Percentiles rank a stretch among this genome's conserved stretches.
Conservation (phyloP, 2,113 vertebrate species). For the Odocoileus virginianus region DNA sequence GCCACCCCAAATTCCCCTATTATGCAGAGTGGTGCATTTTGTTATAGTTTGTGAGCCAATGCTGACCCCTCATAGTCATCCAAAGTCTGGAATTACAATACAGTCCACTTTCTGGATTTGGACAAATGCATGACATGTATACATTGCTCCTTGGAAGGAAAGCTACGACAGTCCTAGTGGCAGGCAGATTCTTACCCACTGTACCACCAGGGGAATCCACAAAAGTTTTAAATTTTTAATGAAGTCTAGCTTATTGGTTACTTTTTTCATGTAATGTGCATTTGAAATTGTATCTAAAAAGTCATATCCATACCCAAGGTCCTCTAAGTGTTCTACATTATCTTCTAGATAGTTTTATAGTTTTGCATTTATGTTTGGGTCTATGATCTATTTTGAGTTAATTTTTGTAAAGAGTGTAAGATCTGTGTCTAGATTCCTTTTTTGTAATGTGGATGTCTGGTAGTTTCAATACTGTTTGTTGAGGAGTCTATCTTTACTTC, state of each 20-base stretch:
- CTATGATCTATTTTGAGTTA: neutral
- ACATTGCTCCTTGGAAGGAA: neutral
- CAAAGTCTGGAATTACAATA: neutral
- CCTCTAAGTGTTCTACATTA: neutral
- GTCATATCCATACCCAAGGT: neutral
- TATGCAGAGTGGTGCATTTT: no score
- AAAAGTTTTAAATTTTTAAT: neutral
- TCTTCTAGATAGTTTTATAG: neutral
- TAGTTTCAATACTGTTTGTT: neutral
- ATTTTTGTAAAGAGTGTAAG: neutral
- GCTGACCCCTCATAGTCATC: rapidly evolving
- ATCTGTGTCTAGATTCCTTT: neutral
- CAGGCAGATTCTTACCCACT: neutral
- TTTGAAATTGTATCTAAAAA: neutral
- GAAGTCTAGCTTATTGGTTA: neutral
- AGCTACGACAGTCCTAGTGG: neutral
- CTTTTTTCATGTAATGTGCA: neutral
- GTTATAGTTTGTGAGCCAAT: neutral
- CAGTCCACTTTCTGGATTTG: rapidly evolving
- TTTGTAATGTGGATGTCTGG: neutral
- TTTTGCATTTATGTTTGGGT: neutral
- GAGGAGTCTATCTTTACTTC: neutral
- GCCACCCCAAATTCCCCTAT: neutral
- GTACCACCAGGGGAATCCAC: neutral
- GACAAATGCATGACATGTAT: neutral